Percentiles rank a stretch among this genome's conserved stretches.
Conservation (phyloP, 2,888 invertebrate genomes). For the Dyspetes luteomarginatus region DNA sequence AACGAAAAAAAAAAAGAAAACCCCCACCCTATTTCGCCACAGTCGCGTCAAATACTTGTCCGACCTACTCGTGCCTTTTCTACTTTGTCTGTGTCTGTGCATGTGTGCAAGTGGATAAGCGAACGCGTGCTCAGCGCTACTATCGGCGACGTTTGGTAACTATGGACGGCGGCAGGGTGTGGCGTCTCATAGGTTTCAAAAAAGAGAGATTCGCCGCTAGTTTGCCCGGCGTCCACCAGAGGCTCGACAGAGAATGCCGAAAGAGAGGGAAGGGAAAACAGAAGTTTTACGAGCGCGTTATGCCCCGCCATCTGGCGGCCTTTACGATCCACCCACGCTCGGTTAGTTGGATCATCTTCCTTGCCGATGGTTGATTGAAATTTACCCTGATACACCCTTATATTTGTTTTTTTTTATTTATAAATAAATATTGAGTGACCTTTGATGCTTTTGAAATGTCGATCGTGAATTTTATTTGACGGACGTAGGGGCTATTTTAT, state of each 20-base stretch:
- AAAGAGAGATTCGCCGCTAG: constrained; percentile 63
- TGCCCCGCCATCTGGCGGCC: constrained; percentile 69
- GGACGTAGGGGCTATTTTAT: too few relatives aligned
- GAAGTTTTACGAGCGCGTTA: background rate
- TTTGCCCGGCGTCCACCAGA: constrained; percentile 74
- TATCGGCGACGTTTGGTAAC: constrained; percentile 53
- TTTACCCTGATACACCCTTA: background rate
- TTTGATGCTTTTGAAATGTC: background rate
- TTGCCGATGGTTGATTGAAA: constrained; percentile 49
- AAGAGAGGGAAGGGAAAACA: background rate
- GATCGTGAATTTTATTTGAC: background rate
- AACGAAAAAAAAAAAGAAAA: background rate
- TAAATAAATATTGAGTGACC: background rate
- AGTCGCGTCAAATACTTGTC: constrained; percentile 6
- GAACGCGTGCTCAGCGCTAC: constrained; percentile 29
- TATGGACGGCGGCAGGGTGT: constrained; percentile 74
- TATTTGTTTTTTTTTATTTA: background rate
- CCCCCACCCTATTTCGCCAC: constrained; percentile 14
- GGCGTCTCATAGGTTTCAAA: constrained; percentile 75
- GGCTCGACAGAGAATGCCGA: constrained; percentile 29
- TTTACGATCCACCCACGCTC: background rate
- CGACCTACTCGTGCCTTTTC: constrained; percentile 57
- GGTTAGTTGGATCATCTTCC: constrained; percentile 22
- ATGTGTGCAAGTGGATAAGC: constrained; percentile 49
- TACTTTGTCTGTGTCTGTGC: constrained; percentile 35